phyloP scores from a whole-genome alignment of 2,888 invertebrate species.

The Ormyrus rosae region DNA sequence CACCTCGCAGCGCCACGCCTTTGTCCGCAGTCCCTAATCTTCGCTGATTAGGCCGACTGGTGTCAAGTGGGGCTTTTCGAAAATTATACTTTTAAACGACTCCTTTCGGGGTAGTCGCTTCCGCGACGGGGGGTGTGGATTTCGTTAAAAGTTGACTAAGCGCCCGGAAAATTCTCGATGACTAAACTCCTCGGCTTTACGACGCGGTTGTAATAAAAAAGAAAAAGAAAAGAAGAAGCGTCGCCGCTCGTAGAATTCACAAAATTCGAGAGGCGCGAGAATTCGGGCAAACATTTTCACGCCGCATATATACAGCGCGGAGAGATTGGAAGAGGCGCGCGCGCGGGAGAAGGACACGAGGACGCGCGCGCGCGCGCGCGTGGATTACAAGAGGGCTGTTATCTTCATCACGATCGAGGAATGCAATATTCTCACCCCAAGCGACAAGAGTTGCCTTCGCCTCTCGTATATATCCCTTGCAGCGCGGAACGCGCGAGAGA shows the following conservation, averaged over 20 bases:
- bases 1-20: not conserved
- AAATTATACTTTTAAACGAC: too few relatives aligned
- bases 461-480: conserved; percentile 4
- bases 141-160: too few relatives aligned
- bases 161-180: too few relatives aligned
- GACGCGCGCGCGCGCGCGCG: conserved; percentile 22
- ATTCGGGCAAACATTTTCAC: conserved; percentile 40
- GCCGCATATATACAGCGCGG: not conserved
- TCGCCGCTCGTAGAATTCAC: not conserved
- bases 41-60: conserved; percentile 25
- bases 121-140: too few relatives aligned
- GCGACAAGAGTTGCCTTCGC: conserved; percentile 68
- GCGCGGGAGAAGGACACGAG: not conserved
- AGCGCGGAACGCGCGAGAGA: not conserved
- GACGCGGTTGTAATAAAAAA: conserved; percentile 1
- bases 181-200: not conserved
- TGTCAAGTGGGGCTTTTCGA: not conserved
- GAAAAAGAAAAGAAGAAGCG: not conserved
- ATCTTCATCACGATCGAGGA: conserved; percentile 75
- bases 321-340: conserved; percentile 36
- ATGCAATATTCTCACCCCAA: conserved; percentile 76
- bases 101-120: too few relatives aligned
- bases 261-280: conserved; percentile 10
- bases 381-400: conserved; percentile 64
- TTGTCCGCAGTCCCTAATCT: conserved; percentile 36